Percentiles rank a stretch among this genome's conserved stretches.
phyloP scores from a whole-genome alignment of 2,113 vertebrate species.

The Muntiacus muntjak region DNA sequence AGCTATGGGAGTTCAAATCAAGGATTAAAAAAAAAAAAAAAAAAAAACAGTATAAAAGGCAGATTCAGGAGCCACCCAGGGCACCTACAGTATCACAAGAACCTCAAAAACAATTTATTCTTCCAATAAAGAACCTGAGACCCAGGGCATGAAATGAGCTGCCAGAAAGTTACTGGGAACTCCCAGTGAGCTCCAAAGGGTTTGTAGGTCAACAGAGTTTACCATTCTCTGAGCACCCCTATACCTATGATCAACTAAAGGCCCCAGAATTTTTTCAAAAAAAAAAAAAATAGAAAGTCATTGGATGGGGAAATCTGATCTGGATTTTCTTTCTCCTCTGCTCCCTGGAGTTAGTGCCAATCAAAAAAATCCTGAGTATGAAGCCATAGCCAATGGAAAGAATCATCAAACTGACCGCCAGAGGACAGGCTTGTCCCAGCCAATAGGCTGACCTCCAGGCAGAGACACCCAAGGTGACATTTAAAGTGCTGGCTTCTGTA shows the following conservation, averaged over 20 bases:
- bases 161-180: background rate
- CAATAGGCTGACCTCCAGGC: background rate
- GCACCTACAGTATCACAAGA: background rate
- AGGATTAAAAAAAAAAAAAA: background rate
- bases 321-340: background rate
- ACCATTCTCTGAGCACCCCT: too few relatives aligned
- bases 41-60: background rate
- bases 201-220: background rate
- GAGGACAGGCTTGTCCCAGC: background rate
- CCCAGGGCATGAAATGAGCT: background rate
- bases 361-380: background rate
- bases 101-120: background rate
- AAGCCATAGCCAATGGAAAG: background rate
- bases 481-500: background rate
- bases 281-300: background rate
- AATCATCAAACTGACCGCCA: background rate
- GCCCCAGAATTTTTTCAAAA: background rate
- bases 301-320: background rate
- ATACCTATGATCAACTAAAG: background rate
- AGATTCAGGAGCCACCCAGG: fast-evolving
- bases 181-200: background rate
- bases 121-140: background rate
- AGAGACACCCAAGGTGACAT: fast-evolving
- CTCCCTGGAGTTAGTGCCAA: background rate
- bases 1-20: background rate